Conservation (phyloP, 2,888 invertebrate genomes). For the Cheilosia impressa region DNA sequence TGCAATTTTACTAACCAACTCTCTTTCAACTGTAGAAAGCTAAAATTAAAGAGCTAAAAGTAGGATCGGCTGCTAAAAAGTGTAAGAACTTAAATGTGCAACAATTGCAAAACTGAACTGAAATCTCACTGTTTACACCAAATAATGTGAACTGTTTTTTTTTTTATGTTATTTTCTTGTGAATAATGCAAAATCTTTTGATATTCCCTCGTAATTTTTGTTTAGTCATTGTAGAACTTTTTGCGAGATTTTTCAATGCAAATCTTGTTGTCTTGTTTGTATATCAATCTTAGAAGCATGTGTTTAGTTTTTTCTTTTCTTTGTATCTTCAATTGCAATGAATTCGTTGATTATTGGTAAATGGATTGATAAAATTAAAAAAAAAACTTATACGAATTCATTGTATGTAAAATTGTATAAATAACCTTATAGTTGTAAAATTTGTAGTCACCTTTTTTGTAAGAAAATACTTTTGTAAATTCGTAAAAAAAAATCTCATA, state of each 20-base stretch:
- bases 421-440: conserved; percentile 52
- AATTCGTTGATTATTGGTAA: conserved; percentile 25
- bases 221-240: conserved; percentile 50
- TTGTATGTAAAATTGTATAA: conserved; percentile 38
- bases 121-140: conserved; percentile 65
- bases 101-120: conserved; percentile 52
- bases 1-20: conserved; percentile 69
- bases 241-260: conserved; percentile 60
- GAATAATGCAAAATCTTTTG: conserved; percentile 49
- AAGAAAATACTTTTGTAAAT: not conserved
- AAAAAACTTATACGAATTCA: conserved; percentile 18
- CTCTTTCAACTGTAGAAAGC: conserved; percentile 73
- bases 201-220: conserved; percentile 57
- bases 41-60: conserved; percentile 72
- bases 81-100: conserved; percentile 81
- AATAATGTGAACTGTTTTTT: conserved; percentile 44
- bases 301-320: conserved; percentile 42
- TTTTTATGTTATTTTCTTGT: conserved; percentile 41
- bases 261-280: conserved; percentile 48
- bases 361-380: not conserved
- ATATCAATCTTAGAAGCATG: conserved; percentile 65
- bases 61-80: conserved; percentile 80
- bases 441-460: conserved; percentile 68
- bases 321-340: conserved; percentile 27
- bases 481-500: not conserved